Conservation (phyloP, 2,797 vertebrate genomes). For the Oryzias dopingdopingensis region DNA sequence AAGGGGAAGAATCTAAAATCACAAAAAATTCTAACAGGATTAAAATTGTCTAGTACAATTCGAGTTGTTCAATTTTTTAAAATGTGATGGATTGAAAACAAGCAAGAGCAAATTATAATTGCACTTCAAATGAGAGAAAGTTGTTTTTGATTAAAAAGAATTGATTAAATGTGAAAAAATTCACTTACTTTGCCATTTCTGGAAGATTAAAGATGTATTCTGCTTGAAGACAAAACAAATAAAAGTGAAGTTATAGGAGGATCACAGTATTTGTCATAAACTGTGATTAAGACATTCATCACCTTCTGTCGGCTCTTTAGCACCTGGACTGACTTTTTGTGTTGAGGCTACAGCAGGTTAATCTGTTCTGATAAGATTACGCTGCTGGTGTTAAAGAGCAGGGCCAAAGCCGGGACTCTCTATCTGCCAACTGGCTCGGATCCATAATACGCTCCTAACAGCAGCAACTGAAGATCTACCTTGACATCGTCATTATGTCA, state of each 20-base stretch:
- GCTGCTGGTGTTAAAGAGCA: constrained; percentile 32
- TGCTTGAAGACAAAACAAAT: constrained; percentile 29
- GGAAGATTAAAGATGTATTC: constrained; percentile 17
- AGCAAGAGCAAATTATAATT: neutral
- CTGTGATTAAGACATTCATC: constrained; percentile 17
- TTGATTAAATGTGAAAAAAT: neutral
- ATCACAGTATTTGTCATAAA: constrained; percentile 12
- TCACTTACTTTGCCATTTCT: constrained; percentile 75
- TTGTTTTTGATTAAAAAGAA: neutral
- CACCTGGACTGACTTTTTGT: constrained; percentile 31
- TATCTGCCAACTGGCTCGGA: neutral
- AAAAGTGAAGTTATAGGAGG: neutral
- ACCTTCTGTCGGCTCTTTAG: constrained; percentile 13
- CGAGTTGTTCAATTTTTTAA: neutral
- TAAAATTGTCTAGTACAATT: neutral
- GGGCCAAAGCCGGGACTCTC: constrained; percentile 25
- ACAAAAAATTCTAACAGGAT: too few relatives aligned
- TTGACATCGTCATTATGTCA: constrained; percentile 23
- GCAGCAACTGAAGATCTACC: constrained; percentile 19
- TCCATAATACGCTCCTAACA: constrained; percentile 11
- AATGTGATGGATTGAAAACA: neutral
- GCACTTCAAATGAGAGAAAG: neutral
- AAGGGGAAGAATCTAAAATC: neutral
- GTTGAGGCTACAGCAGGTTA: constrained; percentile 33
- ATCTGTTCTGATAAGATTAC: constrained; percentile 64